These are phyloP conservation scores for Chionis minor DNA, from an alignment of 2,113 vertebrate species.

Conservation along the genomic window DNA sequence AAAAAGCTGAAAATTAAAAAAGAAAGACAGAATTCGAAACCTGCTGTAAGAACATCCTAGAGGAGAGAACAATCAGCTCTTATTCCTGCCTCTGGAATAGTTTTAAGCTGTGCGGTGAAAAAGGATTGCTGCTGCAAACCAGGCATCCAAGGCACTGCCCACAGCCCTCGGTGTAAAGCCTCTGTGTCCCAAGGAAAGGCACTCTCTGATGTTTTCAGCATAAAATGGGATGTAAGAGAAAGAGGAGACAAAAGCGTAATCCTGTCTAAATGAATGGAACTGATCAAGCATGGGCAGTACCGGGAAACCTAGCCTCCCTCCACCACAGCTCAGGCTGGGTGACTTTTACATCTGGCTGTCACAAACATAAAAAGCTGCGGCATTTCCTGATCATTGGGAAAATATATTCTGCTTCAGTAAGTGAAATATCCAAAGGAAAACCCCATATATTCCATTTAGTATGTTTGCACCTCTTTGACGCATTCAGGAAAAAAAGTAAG, in stretches of 20 bases:
- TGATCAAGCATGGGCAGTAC: not conserved
- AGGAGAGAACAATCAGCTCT: not conserved
- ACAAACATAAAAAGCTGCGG: not conserved
- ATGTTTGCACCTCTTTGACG: not conserved
- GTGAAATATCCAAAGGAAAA: not conserved
- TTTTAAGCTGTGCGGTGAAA: not conserved
- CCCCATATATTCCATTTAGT: not conserved
- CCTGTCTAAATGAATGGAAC: not conserved
- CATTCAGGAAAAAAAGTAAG: constrained; percentile 5
- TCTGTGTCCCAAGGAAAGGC: not conserved
- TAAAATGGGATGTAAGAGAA: not conserved
- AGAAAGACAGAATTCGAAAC: not conserved
- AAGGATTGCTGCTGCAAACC: not conserved
- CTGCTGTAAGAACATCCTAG: not conserved
- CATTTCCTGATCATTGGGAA: not conserved
- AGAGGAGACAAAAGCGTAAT: not conserved
- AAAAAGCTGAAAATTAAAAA: not conserved
- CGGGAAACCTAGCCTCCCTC: not conserved
- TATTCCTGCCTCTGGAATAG: not conserved
- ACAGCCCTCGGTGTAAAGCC: not conserved
- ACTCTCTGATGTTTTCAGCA: not conserved
- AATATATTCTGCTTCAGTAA: not conserved
- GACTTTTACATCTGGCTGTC: not conserved
- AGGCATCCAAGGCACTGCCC: not conserved
- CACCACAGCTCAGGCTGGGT: not conserved